Conservation (phyloP, 2,888 invertebrate genomes). For the Drosophila peninsularis region DNA sequence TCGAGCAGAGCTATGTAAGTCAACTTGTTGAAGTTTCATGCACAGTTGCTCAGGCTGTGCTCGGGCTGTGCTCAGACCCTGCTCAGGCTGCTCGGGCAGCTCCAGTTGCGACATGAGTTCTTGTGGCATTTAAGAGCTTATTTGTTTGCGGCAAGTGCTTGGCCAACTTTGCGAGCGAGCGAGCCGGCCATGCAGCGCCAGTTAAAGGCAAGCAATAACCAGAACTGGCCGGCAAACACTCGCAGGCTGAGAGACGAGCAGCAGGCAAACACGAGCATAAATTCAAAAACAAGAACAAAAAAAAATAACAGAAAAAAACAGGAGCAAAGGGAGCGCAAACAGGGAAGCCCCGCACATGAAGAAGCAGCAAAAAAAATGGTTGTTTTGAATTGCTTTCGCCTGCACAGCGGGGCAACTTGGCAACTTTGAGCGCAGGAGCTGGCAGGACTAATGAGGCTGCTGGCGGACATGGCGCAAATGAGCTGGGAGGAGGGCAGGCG, state of each 20-base stretch:
- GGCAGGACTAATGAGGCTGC: constrained; percentile 67
- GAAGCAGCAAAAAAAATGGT: constrained; percentile 39
- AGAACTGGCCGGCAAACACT: constrained; percentile 28
- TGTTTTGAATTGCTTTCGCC: constrained; percentile 65
- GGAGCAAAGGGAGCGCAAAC: constrained; percentile 8
- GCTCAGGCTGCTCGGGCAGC: neutral
- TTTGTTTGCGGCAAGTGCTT: constrained; percentile 38
- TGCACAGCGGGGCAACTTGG: constrained; percentile 53
- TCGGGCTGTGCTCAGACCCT: neutral
- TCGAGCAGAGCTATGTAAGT: neutral
- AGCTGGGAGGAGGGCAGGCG: constrained; percentile 12
- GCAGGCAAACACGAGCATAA: constrained; percentile 44
- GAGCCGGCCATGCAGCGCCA: neutral
- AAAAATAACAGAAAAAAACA: too few relatives aligned
- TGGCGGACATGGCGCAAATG: constrained; percentile 58
- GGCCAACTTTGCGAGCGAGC: constrained; percentile 18
- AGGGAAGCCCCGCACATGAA: constrained; percentile 17
- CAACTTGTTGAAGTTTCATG: constrained; percentile 8
- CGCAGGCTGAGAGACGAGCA: too few relatives aligned
- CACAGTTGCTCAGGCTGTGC: constrained; percentile 3
- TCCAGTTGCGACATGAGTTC: constrained; percentile 1
- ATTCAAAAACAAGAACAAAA: constrained; percentile 34
- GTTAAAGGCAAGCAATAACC: constrained; percentile 34
- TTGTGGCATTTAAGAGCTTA: constrained; percentile 21
- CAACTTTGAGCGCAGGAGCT: constrained; percentile 56